These are phyloP conservation scores for mouse (Mus musculus) DNA, from an alignment of 2,113 vertebrate species.

Conservation along the genomic window DNA sequence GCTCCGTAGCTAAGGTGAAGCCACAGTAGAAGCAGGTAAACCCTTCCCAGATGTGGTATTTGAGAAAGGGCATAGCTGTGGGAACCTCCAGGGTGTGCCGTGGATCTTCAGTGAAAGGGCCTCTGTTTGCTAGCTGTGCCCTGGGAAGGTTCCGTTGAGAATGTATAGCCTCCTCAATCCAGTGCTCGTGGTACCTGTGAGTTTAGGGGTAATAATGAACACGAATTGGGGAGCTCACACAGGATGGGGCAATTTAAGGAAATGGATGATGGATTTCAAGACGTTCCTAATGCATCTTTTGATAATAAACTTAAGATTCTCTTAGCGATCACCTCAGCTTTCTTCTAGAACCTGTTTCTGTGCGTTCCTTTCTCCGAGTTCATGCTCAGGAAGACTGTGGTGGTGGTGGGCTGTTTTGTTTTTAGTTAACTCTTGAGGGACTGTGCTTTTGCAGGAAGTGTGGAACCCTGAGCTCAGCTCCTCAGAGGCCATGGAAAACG, in stretches of 20 bases:
- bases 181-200: not conserved
- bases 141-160: not conserved
- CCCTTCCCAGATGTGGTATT: not conserved
- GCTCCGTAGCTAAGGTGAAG: not conserved
- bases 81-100: not conserved
- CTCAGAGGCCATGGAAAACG: not conserved
- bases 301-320: not conserved
- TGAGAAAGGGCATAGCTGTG: not conserved
- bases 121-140: not conserved
- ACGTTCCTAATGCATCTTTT: not conserved
- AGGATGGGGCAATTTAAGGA: not conserved
- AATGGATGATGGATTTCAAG: not conserved
- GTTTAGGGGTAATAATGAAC: not conserved
- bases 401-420: not conserved
- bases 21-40: not conserved
- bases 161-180: not conserved
- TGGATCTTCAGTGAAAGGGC: not conserved
- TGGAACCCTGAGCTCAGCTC: not conserved
- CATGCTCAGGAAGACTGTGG: not conserved
- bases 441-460: not conserved
- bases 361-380: not conserved
- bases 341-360: not conserved
- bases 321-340: not conserved
- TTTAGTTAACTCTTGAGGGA: not conserved
- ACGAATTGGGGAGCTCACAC: not conserved